Conservation (phyloP, 2,888 invertebrate genomes). For the Cryptus armator region DNA sequence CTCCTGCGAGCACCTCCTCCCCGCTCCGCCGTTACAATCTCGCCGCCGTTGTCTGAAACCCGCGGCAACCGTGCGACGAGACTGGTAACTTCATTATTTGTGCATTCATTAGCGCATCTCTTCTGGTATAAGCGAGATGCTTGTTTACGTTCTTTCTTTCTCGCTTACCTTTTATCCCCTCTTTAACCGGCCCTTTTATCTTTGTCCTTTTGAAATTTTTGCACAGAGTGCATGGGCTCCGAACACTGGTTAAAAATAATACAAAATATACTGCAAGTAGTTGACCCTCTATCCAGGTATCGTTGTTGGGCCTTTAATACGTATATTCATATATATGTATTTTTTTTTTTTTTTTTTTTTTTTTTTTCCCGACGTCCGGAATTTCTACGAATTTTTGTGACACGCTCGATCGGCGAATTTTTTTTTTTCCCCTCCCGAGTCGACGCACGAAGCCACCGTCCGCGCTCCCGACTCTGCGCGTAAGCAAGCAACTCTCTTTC, state of each 20-base stretch:
- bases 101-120: constrained; percentile 54
- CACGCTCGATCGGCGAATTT: background rate
- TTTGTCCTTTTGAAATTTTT: constrained; percentile 2
- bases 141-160: background rate
- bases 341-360: constrained; percentile 8
- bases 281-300: too few relatives aligned
- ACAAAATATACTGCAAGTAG: background rate
- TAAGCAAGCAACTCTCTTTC: constrained; percentile 3
- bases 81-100: constrained; percentile 61
- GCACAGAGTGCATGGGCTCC: background rate
- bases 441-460: background rate
- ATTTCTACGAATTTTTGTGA: constrained; percentile 1
- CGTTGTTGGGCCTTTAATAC: too few relatives aligned
- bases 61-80: constrained; percentile 19
- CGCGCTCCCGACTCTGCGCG: background rate
- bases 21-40: constrained; percentile 17
- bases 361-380: background rate
- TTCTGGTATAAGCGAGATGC: background rate
- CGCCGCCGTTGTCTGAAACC: background rate
- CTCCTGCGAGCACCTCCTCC: constrained; percentile 37
- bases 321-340: background rate
- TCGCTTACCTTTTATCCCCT: background rate
- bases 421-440: background rate
- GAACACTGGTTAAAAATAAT: background rate
- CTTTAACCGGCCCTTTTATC: background rate